Conservation (phyloP, 2,797 vertebrate genomes). For the Sebastes steindachneri region DNA sequence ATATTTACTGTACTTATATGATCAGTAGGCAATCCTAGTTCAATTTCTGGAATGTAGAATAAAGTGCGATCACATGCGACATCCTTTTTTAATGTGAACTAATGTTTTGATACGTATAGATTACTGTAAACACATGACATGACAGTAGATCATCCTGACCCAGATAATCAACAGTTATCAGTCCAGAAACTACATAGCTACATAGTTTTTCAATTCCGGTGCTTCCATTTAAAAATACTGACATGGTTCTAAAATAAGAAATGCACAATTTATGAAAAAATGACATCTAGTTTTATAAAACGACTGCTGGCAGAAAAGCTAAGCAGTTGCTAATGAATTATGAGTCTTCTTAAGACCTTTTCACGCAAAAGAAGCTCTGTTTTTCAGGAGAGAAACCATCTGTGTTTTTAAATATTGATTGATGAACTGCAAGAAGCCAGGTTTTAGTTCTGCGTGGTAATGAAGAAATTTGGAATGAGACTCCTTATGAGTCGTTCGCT, state of each 20-base stretch:
- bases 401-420: slow-evolving; percentile 53
- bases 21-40: neutral
- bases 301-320: slow-evolving; percentile 7
- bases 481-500: neutral
- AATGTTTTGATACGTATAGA: neutral
- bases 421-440: slow-evolving; percentile 13
- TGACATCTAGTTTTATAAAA: neutral
- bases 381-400: slow-evolving; percentile 32
- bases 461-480: slow-evolving; percentile 4
- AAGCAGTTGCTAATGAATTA: slow-evolving; percentile 16
- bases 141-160: neutral
- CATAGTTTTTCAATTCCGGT: neutral
- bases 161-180: neutral
- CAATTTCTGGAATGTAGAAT: neutral
- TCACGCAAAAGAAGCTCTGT: neutral
- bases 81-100: too few relatives aligned
- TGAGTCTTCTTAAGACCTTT: slow-evolving; percentile 17
- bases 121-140: neutral
- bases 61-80: accelerated
- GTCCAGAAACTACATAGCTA: neutral
- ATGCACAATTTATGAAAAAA: neutral
- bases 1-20: neutral
- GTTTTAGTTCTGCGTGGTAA: neutral
- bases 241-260: neutral
- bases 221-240: neutral